phyloP scores from a whole-genome alignment of 2,888 invertebrate genomes.

The Plebejus anna region DNA sequence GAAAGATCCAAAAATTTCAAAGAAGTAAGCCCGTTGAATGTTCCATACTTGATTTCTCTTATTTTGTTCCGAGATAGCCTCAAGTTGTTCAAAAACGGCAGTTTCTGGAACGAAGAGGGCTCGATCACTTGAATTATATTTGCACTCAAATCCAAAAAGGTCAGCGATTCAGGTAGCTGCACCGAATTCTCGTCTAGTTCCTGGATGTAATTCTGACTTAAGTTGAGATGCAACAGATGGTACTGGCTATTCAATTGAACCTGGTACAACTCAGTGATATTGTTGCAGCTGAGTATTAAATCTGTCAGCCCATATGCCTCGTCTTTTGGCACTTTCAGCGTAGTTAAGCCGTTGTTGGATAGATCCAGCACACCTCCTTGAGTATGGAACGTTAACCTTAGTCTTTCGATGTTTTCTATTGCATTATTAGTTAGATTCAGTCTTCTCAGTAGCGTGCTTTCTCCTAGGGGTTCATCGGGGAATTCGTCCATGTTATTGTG shows the following conservation, averaged over 20 bases:
- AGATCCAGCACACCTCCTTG: conserved; percentile 63
- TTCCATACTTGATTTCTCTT: conserved; percentile 53
- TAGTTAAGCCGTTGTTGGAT: conserved; percentile 58
- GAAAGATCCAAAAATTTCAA: conserved; percentile 50
- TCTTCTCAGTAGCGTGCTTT: conserved; percentile 52
- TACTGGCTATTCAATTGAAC: conserved; percentile 53
- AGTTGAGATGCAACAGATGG: conserved; percentile 51
- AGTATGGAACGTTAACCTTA: conserved; percentile 58
- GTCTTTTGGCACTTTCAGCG: conserved; percentile 50
- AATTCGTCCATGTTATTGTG: conserved; percentile 54
- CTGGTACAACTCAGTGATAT: conserved; percentile 50
- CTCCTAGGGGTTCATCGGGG: conserved; percentile 53
- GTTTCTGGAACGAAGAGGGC: conserved; percentile 54
- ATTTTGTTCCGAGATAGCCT: conserved; percentile 55
- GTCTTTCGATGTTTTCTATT: conserved; percentile 48
- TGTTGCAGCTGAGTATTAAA: conserved; percentile 56
- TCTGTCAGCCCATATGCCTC: conserved; percentile 52
- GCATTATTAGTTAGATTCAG: conserved; percentile 62
- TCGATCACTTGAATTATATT: conserved; percentile 54
- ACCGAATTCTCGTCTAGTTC: conserved; percentile 52
- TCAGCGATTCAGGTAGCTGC: conserved; percentile 50
- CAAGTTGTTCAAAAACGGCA: conserved; percentile 52
- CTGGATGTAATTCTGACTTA: conserved; percentile 56
- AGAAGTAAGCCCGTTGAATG: conserved; percentile 52
- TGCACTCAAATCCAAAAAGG: conserved; percentile 52